Evolutionary conservation across 2,113 vertebrate genomes (phyloP).

Genomic region (Paramormyrops kingsleyae): DNA sequence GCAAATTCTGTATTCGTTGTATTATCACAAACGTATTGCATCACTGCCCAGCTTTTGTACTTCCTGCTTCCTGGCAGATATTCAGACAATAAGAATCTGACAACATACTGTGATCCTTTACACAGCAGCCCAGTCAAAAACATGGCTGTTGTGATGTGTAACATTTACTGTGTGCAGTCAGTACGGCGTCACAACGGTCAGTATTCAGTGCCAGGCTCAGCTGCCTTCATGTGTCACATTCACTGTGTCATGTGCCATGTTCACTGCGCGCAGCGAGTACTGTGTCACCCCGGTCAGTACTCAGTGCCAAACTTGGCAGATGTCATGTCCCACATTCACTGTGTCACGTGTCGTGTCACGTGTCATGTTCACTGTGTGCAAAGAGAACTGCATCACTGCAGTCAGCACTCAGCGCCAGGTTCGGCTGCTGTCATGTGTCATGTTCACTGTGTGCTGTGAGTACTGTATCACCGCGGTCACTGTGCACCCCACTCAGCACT

Average conservation of each 20-base stretch:
- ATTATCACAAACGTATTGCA: neutral
- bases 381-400: neutral
- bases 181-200: neutral
- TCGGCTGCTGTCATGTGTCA: neutral
- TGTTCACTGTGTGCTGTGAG: neutral
- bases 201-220: too few relatives aligned
- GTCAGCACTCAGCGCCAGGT: neutral
- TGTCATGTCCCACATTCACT: neutral
- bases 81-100: neutral
- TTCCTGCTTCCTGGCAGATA: neutral
- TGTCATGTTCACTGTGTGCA: neutral
- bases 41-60: neutral
- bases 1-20: neutral
- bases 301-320: neutral
- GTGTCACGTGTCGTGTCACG: neutral
- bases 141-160: neutral
- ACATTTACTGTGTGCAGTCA: neutral
- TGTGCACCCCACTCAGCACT: neutral
- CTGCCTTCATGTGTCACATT: neutral
- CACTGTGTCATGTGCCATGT: neutral
- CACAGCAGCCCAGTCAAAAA: neutral
- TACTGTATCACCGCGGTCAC: neutral
- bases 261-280: neutral
- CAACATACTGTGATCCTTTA: neutral
- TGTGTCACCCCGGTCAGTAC: neutral